A percentile compares a stretch with the other conserved stretches of the same genome.
Conservation (phyloP, 2,888 invertebrate genomes). For the Drosophila monieri region DNA sequence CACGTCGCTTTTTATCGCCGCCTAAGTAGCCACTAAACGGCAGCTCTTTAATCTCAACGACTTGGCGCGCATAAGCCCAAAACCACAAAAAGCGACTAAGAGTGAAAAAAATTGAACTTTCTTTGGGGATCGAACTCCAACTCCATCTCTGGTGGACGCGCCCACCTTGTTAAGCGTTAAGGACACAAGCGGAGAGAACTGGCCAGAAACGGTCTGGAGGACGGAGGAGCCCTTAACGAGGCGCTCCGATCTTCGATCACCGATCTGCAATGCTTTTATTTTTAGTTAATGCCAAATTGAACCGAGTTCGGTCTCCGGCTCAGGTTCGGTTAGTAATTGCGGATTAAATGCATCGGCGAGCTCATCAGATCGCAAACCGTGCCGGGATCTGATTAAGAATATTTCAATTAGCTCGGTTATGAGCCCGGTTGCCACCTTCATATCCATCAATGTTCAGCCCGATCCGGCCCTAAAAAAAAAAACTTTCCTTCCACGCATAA, state of each 20-base stretch:
- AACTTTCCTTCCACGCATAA: slow-evolving; percentile 58
- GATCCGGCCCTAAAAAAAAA: too few relatives aligned
- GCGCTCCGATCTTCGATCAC: slow-evolving; percentile 27
- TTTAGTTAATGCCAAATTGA: slow-evolving; percentile 74
- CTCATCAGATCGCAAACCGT: slow-evolving; percentile 30
- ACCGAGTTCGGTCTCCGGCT: too few relatives aligned
- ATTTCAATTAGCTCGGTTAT: slow-evolving; percentile 71
- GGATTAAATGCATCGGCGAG: slow-evolving; percentile 69
- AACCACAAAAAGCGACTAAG: not conserved
- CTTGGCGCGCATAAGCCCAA: slow-evolving; percentile 52
- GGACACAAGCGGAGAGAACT: slow-evolving; percentile 44
- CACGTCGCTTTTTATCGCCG: slow-evolving; percentile 76
- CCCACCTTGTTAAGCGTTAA: slow-evolving; percentile 78
- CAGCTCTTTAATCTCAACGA: slow-evolving; percentile 79
- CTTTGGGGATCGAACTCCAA: slow-evolving; percentile 42
- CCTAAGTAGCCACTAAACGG: slow-evolving; percentile 79
- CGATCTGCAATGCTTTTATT: slow-evolving; percentile 49
- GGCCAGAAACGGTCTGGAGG: slow-evolving; percentile 3
- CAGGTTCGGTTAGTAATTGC: slow-evolving; percentile 65
- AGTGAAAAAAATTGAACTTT: slow-evolving; percentile 54
- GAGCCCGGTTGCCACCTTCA: slow-evolving; percentile 30
- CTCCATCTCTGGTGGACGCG: slow-evolving; percentile 50
- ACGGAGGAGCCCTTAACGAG: slow-evolving; percentile 17
- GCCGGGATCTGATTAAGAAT: slow-evolving; percentile 76
- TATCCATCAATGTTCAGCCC: slow-evolving; percentile 17